Evolutionary conservation across 2,113 vertebrate species (phyloP).

Genomic region (Macaca nemestrina): DNA sequence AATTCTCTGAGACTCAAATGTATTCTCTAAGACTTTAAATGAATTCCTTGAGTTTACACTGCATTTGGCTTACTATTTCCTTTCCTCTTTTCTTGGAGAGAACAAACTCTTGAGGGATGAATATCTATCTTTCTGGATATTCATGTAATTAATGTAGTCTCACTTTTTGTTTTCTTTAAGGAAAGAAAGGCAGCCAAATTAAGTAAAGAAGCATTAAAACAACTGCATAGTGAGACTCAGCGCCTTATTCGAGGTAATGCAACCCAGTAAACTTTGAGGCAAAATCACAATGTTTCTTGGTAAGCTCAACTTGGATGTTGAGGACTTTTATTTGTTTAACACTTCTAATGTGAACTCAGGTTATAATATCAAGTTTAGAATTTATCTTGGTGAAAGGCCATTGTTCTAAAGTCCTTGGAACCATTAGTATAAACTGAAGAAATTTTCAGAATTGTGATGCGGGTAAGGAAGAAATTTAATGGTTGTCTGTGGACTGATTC

Average conservation of each 20-base stretch:
- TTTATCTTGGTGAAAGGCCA: conserved; percentile 21
- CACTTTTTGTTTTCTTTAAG: conserved; percentile 83
- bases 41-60: not conserved
- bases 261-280: not conserved
- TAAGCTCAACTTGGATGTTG: conserved; percentile 12
- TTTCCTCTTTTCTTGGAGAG: conserved; percentile 23
- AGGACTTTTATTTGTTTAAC: not conserved
- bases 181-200: conserved; percentile 94
- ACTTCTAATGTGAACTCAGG: not conserved
- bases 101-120: conserved; percentile 16
- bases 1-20: conserved; percentile 33
- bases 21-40: conserved; percentile 47
- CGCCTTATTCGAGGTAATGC: conserved; percentile 94
- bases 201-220: conserved; percentile 95
- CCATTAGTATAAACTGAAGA: conserved; percentile 13
- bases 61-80: not conserved
- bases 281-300: conserved; percentile 19
- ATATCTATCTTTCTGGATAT: conserved; percentile 29
- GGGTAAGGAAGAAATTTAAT: not conserved
- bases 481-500: not conserved
- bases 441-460: not conserved
- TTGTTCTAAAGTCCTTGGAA: conserved; percentile 34
- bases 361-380: conserved; percentile 41
- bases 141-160: conserved; percentile 46
- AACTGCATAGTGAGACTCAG: conserved; percentile 96